Base-by-base conservation (phyloP, 2,113 vertebrate genomes). In the Silurus asotus region DNA sequence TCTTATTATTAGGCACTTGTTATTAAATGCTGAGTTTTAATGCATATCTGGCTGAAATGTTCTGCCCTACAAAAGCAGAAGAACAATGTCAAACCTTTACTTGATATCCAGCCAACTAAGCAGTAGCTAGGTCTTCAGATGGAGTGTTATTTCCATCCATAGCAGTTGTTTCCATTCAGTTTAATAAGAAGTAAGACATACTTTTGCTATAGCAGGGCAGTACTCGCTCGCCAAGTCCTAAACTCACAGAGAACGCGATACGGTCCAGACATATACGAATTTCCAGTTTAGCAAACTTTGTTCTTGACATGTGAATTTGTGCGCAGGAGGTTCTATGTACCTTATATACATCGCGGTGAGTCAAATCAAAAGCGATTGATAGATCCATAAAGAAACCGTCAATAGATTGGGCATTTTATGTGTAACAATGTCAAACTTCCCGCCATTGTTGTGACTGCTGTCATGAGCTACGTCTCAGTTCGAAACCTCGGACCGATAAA, bases 21-120 rank as follows among this genome's bases (percentile, higher is more conserved):
- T 65, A 77, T 53, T n/a, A 65, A 84, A 77, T 77, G 72, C 83
- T 61, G 20, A 84, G 70, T 62, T 58, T 76, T 5, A 76, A 74
- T 51, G 82, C 82, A 28, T 23, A 64, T 84, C 48, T 14, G 49
- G 56, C 72, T 65, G 28, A 76, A 77, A n/a, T 65, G 70, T 28
- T 28, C 6, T 28, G 75, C 51, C 51, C 53, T 37, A 58, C n/a
- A 28, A 37, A 59, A 79, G 28, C 77, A 45, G 25, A 59, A 37
- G 53, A 19, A 17, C 9, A 59, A 10, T 10, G 25, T 58, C 25
- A 8, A 56, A 19, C 15, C 0, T 78, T 10, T 58, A 37, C 17
- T 28, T 9, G 53, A 78, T 37, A 15, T 78, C 55, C 76, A 78
- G 76, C 76, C 37, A 19, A 28, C 6, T 20, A n/a, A 19, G 25